Percentiles rank a stretch among this genome's conserved stretches.
Conservation (phyloP, 2,888 invertebrate genomes). For the Synanthedon formicaeformis region DNA sequence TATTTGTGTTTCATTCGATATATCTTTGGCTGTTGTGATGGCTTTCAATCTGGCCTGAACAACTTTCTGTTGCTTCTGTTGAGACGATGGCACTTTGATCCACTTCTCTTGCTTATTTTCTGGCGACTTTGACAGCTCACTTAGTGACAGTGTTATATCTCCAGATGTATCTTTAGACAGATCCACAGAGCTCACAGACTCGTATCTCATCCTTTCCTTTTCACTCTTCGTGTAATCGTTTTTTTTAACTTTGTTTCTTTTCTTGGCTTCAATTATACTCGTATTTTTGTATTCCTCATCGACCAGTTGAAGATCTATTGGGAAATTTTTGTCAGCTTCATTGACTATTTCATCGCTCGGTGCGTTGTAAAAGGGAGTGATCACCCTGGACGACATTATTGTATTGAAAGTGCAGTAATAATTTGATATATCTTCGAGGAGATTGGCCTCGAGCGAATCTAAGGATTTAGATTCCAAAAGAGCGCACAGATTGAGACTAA, state of each 20-base stretch:
- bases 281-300: conserved; percentile 65
- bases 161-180: conserved; percentile 44
- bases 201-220: conserved; percentile 51
- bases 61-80: conserved; percentile 58
- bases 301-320: conserved; percentile 57
- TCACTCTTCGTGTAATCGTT: conserved; percentile 59
- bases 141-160: conserved; percentile 51
- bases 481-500: conserved; percentile 79
- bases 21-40: conserved; percentile 46
- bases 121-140: conserved; percentile 30
- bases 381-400: conserved; percentile 72
- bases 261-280: conserved; percentile 44
- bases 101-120: conserved; percentile 44
- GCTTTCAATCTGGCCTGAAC: conserved; percentile 62
- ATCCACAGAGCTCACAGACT: conserved; percentile 53
- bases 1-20: conserved; percentile 38
- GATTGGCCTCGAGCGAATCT: conserved; percentile 72
- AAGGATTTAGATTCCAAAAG: conserved; percentile 77
- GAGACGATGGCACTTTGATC: conserved; percentile 55
- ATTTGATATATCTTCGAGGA: conserved; percentile 74
- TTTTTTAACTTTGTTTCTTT: conserved; percentile 49
- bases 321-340: conserved; percentile 41
- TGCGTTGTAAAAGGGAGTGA: conserved; percentile 77
- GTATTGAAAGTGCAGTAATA: conserved; percentile 76
- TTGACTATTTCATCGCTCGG: conserved; percentile 70